These are phyloP conservation scores for Herminia tarsipennalis DNA, from an alignment of 2,888 invertebrate species.

Conservation along the genomic window DNA sequence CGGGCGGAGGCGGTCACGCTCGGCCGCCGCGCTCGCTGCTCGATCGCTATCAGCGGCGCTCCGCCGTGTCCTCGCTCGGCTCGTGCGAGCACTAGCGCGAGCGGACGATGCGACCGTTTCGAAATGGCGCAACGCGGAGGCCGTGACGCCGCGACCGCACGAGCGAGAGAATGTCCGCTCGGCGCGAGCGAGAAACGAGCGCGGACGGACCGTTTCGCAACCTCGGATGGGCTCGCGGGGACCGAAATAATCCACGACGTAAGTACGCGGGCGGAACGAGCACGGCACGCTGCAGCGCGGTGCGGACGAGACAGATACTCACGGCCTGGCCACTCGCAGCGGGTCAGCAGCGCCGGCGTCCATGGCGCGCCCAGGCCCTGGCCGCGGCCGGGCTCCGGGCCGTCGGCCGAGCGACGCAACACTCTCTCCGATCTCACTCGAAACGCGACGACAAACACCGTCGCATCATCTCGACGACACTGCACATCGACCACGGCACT, in stretches of 20 bases:
- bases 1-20: slow-evolving; percentile 78
- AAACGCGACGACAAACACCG: slow-evolving; percentile 80
- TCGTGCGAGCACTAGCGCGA: slow-evolving; percentile 54
- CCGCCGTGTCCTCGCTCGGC: slow-evolving; percentile 70
- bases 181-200: slow-evolving; percentile 73
- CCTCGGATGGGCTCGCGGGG: slow-evolving; percentile 72
- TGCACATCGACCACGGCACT: slow-evolving; percentile 81
- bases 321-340: slow-evolving; percentile 83
- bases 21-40: slow-evolving; percentile 72
- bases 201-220: slow-evolving; percentile 80
- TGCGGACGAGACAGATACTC: slow-evolving; percentile 67
- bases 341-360: slow-evolving; percentile 82
- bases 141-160: slow-evolving; percentile 81
- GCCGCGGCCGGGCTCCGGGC: slow-evolving; percentile 83
- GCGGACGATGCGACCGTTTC: slow-evolving; percentile 73
- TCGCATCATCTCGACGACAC: slow-evolving; percentile 84
- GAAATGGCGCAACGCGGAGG: slow-evolving; percentile 84
- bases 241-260: slow-evolving; percentile 79
- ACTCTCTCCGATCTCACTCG: slow-evolving; percentile 82
- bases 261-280: slow-evolving; percentile 59
- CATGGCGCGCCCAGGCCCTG: slow-evolving; percentile 83
- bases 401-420: slow-evolving; percentile 82
- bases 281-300: slow-evolving; percentile 57
- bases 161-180: slow-evolving; percentile 82
- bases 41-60: slow-evolving; percentile 70